Evolutionary conservation across 2,888 invertebrate species (phyloP).

Genomic region (Dynastes grantii): DNA sequence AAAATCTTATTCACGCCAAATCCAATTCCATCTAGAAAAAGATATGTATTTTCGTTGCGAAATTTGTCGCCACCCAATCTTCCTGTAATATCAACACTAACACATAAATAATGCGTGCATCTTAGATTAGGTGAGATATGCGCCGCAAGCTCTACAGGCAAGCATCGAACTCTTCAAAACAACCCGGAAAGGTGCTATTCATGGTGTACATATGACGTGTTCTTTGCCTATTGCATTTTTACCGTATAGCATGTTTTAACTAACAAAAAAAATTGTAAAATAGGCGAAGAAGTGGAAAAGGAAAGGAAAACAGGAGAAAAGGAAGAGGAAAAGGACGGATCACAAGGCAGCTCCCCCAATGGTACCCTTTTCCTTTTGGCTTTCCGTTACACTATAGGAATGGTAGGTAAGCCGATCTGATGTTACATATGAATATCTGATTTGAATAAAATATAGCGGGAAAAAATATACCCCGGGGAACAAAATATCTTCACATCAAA

Average conservation of each 20-base stretch:
- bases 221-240: background rate
- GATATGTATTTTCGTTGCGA: constrained; percentile 5
- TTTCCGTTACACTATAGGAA: constrained; percentile 56
- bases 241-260: too few species aligned
- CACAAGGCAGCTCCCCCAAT: too few species aligned
- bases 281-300: constrained; percentile 8
- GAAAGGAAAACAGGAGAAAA: background rate
- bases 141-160: background rate
- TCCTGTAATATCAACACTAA: background rate
- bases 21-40: constrained; percentile 13
- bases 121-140: constrained; percentile 20
- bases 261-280: background rate
- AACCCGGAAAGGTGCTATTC: too few species aligned
- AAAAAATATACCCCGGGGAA: constrained; percentile 50
- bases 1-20: constrained; percentile 20
- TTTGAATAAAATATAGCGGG: constrained; percentile 60
- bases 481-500: constrained; percentile 46
- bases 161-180: too few species aligned
- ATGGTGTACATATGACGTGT: background rate
- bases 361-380: too few species aligned
- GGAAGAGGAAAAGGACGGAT: constrained; percentile 12
- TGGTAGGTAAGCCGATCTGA: constrained; percentile 56
- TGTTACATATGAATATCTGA: constrained; percentile 60
- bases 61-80: constrained; percentile 17
- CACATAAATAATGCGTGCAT: constrained; percentile 18